Base-by-base conservation (phyloP, 1,140 invertebrate genomes). In the Oryzaephilus surinamensis region DNA sequence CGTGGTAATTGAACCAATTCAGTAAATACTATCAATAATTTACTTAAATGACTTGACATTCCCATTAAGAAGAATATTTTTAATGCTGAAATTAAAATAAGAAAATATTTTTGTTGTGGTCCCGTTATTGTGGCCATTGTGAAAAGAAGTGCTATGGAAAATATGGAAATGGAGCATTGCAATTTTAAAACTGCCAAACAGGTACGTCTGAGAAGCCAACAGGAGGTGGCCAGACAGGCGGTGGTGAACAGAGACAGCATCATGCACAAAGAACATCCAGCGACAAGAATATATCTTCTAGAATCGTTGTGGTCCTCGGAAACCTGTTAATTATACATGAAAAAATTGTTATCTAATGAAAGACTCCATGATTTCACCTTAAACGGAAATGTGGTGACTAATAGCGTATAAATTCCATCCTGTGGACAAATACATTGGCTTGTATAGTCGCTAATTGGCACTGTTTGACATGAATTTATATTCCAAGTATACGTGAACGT, bases 331-430 rank as follows among this genome's bases (percentile, higher is more conserved):
- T 32, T 32, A 15, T 16, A 1, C 16, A 32, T 19, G 10, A 30
- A n/a, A 29, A 36, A 37, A 14, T 29, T 23, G 33, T 11, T n/a
- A n/a, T n/a, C n/a, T n/a, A n/a, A n/a, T n/a, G n/a, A n/a, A n/a
- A n/a, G n/a, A n/a, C n/a, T n/a, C n/a, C n/a, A n/a, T n/a, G n/a
- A n/a, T n/a, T n/a, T n/a, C n/a, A n/a, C n/a, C n/a, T n/a, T n/a
- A n/a, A n/a, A n/a, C n/a, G n/a, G n/a, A n/a, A n/a, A n/a, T n/a
- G 70, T 64, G 11, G 72, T 74, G 13, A 74, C 51, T 44, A 78
- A 68, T 11, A 74, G 62, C 4, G 73, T 73, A 46, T 72, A 73
- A 18, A 72, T 75, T 31, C 74, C 75, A 12, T 63, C 62, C 37
- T 62, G 63, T 2, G 71, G 64, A 42, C 75, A 78, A 20, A 69